Conservation (phyloP, 2,113 vertebrate species). For the Burhinus bistriatus region DNA sequence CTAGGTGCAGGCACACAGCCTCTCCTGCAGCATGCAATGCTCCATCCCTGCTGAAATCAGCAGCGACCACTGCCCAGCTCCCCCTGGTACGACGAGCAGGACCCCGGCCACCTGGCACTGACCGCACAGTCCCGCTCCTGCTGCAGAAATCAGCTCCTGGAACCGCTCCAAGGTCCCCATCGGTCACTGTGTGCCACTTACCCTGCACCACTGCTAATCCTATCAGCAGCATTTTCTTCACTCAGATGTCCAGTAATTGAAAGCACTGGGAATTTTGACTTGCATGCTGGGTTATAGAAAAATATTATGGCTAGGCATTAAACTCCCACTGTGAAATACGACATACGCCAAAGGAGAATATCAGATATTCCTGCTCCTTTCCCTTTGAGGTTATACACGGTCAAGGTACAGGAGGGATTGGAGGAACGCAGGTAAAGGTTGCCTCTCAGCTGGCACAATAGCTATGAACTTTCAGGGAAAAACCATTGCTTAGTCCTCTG, state of each 20-base stretch:
- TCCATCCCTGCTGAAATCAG: background rate
- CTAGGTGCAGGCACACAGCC: background rate
- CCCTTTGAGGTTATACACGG: background rate
- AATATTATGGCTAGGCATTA: background rate
- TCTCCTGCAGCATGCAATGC: background rate
- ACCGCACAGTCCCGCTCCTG: background rate
- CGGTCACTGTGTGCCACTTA: background rate
- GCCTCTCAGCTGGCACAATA: background rate
- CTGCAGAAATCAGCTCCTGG: background rate
- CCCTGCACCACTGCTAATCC: background rate
- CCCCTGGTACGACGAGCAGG: fast-evolving
- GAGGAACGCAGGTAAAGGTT: background rate
- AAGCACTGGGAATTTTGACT: slow-evolving; percentile 13
- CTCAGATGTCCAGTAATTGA: background rate
- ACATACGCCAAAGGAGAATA: background rate
- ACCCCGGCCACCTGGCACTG: background rate
- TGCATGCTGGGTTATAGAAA: slow-evolving; percentile 1
- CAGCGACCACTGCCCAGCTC: background rate
- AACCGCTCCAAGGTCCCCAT: background rate
- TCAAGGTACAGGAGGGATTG: background rate
- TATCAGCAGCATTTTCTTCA: background rate
- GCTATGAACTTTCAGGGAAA: background rate
- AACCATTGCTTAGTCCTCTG: background rate
- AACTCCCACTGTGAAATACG: background rate
- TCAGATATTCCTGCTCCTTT: background rate